These are phyloP conservation scores for Macrosoma leucophasiata DNA, from an alignment of 2,888 invertebrate species.

Conservation along the genomic window DNA sequence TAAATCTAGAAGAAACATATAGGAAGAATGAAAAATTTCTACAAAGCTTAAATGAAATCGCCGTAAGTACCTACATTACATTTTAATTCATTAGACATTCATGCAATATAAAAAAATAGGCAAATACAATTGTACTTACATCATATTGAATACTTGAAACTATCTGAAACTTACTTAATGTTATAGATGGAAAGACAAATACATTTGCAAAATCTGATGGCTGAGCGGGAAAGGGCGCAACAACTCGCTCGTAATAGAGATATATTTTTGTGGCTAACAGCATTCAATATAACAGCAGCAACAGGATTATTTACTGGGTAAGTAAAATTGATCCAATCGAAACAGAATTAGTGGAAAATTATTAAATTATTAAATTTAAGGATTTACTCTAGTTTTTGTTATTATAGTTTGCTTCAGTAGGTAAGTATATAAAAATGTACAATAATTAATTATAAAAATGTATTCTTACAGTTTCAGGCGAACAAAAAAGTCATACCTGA, in stretches of 20 bases:
- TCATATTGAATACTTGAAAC: neutral
- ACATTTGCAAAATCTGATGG: constrained; percentile 86
- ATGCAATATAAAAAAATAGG: too few relatives aligned
- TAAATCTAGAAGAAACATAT: constrained; percentile 80
- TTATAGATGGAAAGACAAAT: constrained; percentile 85
- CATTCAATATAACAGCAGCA: constrained; percentile 78
- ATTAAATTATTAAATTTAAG: too few relatives aligned
- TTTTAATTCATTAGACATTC: too few relatives aligned
- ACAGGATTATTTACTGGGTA: constrained; percentile 72
- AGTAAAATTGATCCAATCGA: too few relatives aligned
- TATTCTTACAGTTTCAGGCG: constrained; percentile 69
- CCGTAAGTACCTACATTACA: constrained; percentile 52
- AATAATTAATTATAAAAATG: too few relatives aligned
- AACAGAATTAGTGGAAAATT: too few relatives aligned
- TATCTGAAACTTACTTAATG: constrained; percentile 12
- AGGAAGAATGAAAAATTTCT: constrained; percentile 82
- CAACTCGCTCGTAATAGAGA: constrained; percentile 83
- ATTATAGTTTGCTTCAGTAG: too few relatives aligned
- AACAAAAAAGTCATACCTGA: constrained; percentile 74
- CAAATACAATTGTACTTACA: neutral
- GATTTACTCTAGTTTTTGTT: too few relatives aligned
- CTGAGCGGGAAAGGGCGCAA: constrained; percentile 83
- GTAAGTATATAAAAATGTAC: too few relatives aligned
- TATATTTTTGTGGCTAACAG: constrained; percentile 81
- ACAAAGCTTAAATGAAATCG: constrained; percentile 78